Percentiles rank a stretch among this genome's conserved stretches.
Evolutionary conservation across 2,113 vertebrate species (phyloP).

Genomic region (Platycercus adscitus): DNA sequence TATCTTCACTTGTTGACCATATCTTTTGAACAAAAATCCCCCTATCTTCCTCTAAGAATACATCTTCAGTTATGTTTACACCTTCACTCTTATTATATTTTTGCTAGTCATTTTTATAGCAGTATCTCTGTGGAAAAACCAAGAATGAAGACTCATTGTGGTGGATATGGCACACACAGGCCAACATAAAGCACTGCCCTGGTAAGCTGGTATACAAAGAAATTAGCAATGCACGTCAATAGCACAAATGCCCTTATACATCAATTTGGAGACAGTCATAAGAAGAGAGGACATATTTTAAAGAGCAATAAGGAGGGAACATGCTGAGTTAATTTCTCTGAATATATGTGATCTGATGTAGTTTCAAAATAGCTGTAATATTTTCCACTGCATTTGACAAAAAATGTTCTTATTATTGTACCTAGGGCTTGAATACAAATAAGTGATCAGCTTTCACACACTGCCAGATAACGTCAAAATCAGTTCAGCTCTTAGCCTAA

Average conservation of each 20-base stretch:
- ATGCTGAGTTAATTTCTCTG: constrained; percentile 46
- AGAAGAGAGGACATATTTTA: not conserved
- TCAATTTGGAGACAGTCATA: not conserved
- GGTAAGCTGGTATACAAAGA: not conserved
- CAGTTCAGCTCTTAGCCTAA: not conserved
- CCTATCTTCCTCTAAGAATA: not conserved
- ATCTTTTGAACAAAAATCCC: not conserved
- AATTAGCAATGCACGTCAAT: not conserved
- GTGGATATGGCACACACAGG: not conserved
- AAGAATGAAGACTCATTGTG: not conserved
- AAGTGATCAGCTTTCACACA: not conserved
- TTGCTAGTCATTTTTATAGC: not conserved
- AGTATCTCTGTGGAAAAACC: not conserved
- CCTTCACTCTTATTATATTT: not conserved
- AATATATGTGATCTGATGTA: constrained; percentile 34
- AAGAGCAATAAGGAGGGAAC: not conserved
- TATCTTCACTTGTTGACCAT: not conserved
- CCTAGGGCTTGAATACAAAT: constrained; percentile 28
- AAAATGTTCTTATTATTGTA: constrained; percentile 1
- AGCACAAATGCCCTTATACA: not conserved
- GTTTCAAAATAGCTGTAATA: constrained; percentile 46
- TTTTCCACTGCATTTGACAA: constrained; percentile 56
- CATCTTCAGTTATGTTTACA: not conserved
- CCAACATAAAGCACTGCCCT: not conserved
- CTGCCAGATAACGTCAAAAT: constrained; percentile 22